Evolutionary conservation across 2,888 invertebrate genomes (phyloP).

Genomic region (Hermodice carunculata): DNA sequence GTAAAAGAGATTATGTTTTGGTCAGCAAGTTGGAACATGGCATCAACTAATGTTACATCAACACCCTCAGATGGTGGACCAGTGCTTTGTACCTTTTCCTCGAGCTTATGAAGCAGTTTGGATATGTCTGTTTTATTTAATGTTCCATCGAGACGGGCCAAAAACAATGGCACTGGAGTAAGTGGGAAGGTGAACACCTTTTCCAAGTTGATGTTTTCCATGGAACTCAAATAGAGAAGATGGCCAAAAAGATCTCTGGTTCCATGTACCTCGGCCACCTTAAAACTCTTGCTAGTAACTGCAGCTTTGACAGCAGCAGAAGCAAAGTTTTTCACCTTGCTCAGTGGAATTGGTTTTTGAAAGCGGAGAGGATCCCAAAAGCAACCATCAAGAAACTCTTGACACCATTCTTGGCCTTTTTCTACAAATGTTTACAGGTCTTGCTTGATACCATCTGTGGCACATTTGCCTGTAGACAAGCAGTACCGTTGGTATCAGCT

Average conservation of each 20-base stretch:
- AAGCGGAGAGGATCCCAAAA: conserved; percentile 18
- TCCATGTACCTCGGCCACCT: conserved; percentile 6
- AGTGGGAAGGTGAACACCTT: conserved; percentile 18
- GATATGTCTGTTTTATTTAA: conserved; percentile 23
- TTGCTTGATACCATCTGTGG: conserved; percentile 6
- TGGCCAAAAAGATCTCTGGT: conserved; percentile 24
- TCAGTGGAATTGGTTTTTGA: conserved; percentile 28
- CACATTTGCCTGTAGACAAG: conserved; percentile 10
- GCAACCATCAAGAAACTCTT: conserved; percentile 28
- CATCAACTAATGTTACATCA: conserved; percentile 1
- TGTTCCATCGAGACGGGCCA: conserved; percentile 22
- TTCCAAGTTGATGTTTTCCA: conserved; percentile 12
- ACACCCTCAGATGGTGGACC: background rate
- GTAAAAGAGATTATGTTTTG: no score
- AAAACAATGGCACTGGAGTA: conserved; percentile 22
- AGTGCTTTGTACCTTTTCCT: conserved; percentile 2
- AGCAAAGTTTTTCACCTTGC: conserved; percentile 31
- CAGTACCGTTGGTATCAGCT: conserved; percentile 5
- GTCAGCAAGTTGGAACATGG: no score
- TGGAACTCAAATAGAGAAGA: conserved; percentile 6
- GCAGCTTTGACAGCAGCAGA: background rate
- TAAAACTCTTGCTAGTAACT: background rate
- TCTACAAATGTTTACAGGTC: conserved; percentile 13
- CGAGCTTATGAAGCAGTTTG: conserved; percentile 11
- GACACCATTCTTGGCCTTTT: conserved; percentile 14